Base-by-base conservation (phyloP, 2,797 vertebrate genomes). In the Artibeus jamaicensis region DNA sequence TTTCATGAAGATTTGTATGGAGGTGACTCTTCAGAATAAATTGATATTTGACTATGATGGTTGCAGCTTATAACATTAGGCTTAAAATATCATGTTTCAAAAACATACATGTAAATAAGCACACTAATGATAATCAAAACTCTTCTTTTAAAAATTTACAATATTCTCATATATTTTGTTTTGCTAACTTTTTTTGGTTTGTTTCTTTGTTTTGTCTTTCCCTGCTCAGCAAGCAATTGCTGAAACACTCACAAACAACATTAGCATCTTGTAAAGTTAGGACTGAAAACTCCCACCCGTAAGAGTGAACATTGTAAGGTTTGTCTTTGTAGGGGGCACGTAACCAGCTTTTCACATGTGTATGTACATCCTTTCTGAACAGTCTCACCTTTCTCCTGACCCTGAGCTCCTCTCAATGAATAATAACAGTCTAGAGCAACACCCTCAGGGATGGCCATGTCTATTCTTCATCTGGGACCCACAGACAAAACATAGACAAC, bases 21-120 rank as follows among this genome's bases (percentile, higher is more conserved):
- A 93, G 88, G 15, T 89, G 39, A 92, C 70, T 96, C 89, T 73
- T 70, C 87, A 92, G 94, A 96, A 89, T 78, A 97, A 95, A 93
- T 91, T 97, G 92, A 29, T 71, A 89, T 48, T 76, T 92, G 78
- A 85, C 57, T 12, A 71, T 50, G 44, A 87, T 82, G 53, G 93
- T 95, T 92, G 73, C 32, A 62, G 76, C 4, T 16, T 2, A 9
- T 46, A 95, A 76, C 16, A 50, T 95, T 9, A 81, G 19, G 53
- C 81, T 86, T 96, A 68, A 93, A 76, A 81, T 37, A 32, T 37
- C 65, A 95, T 0, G 4, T 9, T 95, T 26, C 70, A 67, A 83
- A 78, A 21, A 9, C 9, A 65, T 19, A 34, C 10, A 48, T 48
- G 46, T 55, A 88, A 93, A 55, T 8, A 78, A 81, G 67, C 57